Conservation (phyloP, 2,797 vertebrate genomes). For the Enteromius radiatus region DNA sequence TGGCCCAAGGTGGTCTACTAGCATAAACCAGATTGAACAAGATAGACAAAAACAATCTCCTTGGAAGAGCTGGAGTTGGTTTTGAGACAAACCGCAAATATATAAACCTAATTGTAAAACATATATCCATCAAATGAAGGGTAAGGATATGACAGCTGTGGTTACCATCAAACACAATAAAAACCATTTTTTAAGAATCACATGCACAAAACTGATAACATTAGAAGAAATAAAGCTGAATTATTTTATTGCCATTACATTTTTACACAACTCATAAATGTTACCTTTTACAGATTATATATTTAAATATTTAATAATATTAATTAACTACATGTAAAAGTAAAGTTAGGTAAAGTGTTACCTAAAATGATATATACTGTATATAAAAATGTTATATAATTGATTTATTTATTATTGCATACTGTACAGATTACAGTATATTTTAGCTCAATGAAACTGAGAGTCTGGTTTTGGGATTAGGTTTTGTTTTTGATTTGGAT, state of each 20-base stretch:
- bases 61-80: neutral
- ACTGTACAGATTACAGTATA: neutral
- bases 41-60: neutral
- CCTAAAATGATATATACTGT: no score
- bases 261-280: neutral
- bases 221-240: no score
- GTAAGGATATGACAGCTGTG: neutral
- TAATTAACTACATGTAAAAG: no score
- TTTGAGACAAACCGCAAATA: neutral
- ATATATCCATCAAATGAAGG: neutral
- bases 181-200: neutral
- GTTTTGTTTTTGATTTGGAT: neutral
- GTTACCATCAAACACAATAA: neutral
- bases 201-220: neutral
- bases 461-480: neutral
- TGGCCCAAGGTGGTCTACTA: neutral
- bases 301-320: no score
- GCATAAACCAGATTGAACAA: neutral
- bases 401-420: neutral
- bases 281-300: neutral
- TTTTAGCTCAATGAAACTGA: neutral
- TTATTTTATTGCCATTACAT: no score
- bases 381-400: neutral
- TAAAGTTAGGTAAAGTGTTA: no score
- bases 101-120: neutral